A percentile compares a stretch with the other conserved stretches of the same genome.
Conservation (phyloP, 2,113 vertebrate species). For the Puffinus mauretanicus region DNA sequence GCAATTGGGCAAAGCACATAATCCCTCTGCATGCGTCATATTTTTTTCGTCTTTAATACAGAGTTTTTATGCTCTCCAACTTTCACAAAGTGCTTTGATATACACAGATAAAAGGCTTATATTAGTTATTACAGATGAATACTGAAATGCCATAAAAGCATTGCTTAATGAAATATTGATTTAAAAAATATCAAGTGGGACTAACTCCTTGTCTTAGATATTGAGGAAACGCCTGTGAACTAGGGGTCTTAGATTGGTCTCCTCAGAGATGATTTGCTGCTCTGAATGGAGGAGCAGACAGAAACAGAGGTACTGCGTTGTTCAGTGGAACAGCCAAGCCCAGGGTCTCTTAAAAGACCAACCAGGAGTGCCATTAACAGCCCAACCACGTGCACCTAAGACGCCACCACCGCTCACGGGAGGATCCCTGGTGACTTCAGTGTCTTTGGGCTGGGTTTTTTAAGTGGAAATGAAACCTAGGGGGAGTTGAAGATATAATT, state of each 20-base stretch:
- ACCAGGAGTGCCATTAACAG: neutral
- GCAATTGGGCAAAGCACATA: slow-evolving; percentile 46
- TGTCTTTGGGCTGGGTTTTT: neutral
- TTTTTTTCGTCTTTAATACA: slow-evolving; percentile 18
- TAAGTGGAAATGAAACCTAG: neutral
- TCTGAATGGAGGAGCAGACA: neutral
- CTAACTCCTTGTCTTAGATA: neutral
- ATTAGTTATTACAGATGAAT: slow-evolving; percentile 48
- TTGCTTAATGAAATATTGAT: slow-evolving; percentile 59
- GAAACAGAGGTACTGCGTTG: neutral
- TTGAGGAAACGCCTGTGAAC: neutral
- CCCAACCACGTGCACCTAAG: neutral
- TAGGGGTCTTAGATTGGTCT: neutral
- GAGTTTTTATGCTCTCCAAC: neutral
- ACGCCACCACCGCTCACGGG: neutral
- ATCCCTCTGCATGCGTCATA: slow-evolving; percentile 15
- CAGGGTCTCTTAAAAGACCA: neutral
- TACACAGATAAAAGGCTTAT: slow-evolving; percentile 50
- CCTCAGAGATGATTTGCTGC: neutral
- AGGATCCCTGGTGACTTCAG: neutral
- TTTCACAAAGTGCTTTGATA: slow-evolving; percentile 51
- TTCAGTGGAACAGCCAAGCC: neutral
- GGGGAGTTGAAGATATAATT: neutral
- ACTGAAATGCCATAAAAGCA: slow-evolving; percentile 43
- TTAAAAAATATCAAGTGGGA: slow-evolving; percentile 38